Conservation (phyloP, 2,113 vertebrate species). For the Gorilla gorilla region DNA sequence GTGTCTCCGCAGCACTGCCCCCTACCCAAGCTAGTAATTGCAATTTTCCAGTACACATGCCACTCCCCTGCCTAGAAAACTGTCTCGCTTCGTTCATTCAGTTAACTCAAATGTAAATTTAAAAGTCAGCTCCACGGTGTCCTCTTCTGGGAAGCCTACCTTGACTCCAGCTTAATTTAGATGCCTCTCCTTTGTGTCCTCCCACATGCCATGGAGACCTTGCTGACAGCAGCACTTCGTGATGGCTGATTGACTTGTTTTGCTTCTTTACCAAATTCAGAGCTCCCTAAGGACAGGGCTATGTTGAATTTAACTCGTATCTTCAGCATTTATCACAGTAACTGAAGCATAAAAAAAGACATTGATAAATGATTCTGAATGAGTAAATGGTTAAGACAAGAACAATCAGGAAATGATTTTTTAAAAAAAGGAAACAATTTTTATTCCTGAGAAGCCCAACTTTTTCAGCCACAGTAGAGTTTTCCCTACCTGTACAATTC, state of each 20-base stretch:
- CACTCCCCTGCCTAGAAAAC: rapidly evolving
- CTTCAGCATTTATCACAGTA: neutral
- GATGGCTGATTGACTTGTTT: neutral
- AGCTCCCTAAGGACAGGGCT: neutral
- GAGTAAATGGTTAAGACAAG: neutral
- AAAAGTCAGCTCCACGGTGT: neutral
- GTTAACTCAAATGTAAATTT: neutral
- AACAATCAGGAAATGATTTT: neutral
- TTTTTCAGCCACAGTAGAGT: neutral
- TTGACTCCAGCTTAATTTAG: neutral
- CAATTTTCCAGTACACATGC: neutral
- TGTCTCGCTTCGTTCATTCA: neutral
- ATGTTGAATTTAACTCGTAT: neutral
- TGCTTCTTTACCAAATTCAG: neutral
- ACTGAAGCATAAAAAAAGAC: neutral
- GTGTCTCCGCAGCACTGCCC: neutral
- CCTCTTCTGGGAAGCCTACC: neutral
- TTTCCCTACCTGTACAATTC: neutral
- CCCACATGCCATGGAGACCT: rapidly evolving
- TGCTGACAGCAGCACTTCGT: neutral
- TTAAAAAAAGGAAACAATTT: neutral
- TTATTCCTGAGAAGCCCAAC: neutral
- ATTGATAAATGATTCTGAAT: neutral
- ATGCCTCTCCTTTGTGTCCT: neutral
- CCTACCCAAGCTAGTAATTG: neutral